phyloP scores from a whole-genome alignment of 2,113 vertebrate species.

The Plestiodon gilberti region DNA sequence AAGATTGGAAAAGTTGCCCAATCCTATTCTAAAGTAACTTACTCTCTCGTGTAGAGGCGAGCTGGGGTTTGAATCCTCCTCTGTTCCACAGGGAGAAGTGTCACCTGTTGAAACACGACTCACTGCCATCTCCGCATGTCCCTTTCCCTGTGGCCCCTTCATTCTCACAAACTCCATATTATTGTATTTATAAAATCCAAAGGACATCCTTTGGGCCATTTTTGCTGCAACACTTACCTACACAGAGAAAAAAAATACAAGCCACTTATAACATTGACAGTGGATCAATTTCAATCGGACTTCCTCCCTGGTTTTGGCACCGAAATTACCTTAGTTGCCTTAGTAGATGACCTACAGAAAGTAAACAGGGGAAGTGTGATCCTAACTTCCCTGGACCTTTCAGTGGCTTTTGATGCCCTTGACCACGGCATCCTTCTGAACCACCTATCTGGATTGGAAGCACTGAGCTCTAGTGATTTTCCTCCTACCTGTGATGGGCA shows the following conservation, averaged over 20 bases:
- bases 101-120: constrained; percentile 94
- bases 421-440: not conserved
- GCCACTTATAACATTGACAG: not conserved
- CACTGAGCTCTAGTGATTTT: too few relatives aligned
- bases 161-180: constrained; percentile 99
- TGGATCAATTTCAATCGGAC: not conserved
- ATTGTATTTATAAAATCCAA: constrained; percentile 98
- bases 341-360: too few relatives aligned
- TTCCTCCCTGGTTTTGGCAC: not conserved
- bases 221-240: constrained; percentile 98
- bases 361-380: too few relatives aligned
- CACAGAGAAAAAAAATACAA: fast-evolving
- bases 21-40: constrained; percentile 49
- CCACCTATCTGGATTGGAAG: not conserved
- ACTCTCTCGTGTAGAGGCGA: constrained; percentile 92
- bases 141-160: constrained; percentile 98
- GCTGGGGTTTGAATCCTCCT: constrained; percentile 89
- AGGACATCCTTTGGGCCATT: constrained; percentile 98
- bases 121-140: constrained; percentile 97
- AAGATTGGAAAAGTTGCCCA: not conserved
- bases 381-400: too few relatives aligned
- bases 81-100: constrained; percentile 91
- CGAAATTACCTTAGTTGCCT: not conserved
- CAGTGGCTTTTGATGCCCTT: not conserved
- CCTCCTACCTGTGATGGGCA: not conserved